Evolutionary conservation across 2,888 invertebrate genomes (phyloP), one percentile per base, ranked within the genome.

Genomic region (Tipula confusa): DNA sequence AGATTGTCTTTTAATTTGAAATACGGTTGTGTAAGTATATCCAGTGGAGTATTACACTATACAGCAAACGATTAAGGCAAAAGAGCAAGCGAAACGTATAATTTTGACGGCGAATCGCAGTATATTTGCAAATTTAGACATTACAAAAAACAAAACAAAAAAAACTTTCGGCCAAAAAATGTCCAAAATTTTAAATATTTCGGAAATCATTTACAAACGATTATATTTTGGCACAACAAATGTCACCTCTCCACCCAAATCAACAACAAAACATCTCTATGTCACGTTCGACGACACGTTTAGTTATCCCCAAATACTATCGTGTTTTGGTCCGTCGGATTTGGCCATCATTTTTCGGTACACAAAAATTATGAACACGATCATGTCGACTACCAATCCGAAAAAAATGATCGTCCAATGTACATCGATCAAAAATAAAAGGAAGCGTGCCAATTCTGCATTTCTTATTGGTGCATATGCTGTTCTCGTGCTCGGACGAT

Each of bases 251-350:
- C 90, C 91, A 85, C 91, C 94, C 36, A 93, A 92, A 87, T 93
- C 92, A 85, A 94, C 94, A 28, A 87, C 89, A 18, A 93, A 94
- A 85, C 92, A 92, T 11, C 93, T 95, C 90, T 96, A 94, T 88
- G 95, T 96, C 89, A 92, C 91, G 87, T 93, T 94, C 84, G 96
- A 96, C 87, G 92, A 94, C 86, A 95, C 96, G 87, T 90, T 96
- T 85, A 89, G 94, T 0, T 96, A 96, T 88, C 93, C 95, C 90
- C 96, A 95, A 88, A 96, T 95, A 89, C 96, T 96, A 89, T 92
- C 93, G 29, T 97, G 97, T 89, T 97, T 97, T 90, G 97, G 97
- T 2, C 97, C 97, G 0, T 90, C 97, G 86, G 97, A 97, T 90
- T 91, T 97, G 86, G 95, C 95, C 1, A 95, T 95, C 91, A 90